Base-by-base conservation (phyloP, 2,888 invertebrate species). In the Melinaea marsaeus region DNA sequence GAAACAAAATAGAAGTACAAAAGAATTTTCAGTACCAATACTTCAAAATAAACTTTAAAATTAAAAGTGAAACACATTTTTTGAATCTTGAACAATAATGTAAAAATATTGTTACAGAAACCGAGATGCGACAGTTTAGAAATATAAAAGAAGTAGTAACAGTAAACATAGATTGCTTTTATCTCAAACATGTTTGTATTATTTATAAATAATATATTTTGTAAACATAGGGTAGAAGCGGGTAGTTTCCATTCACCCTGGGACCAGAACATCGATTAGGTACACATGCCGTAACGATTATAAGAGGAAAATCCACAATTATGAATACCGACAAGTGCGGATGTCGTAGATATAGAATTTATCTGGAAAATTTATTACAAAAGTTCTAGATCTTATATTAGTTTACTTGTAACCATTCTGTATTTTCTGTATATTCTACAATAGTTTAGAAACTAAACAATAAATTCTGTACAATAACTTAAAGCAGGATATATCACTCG, bases 221-320 rank as follows among this genome's bases (percentile, higher is more conserved):
- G 46, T 48, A 48, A 13, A 48, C 22, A 48, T 48, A n/a, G 13
- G 48, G 48, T 48, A 13, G 48, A 88, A 87, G 85, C 75, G 77
- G 75, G 80, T 74, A 76, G 78, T 88, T 87, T 86, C 88, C 86
- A 88, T 88, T 86, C 88, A 76, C 79, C 61, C 42, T 74, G 74
- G 83, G 13, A 48, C 13, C 48, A 73, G 74, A 74, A 71, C 82
- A 83, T 85, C 87, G 86, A 89, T 90, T 88, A 88, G 85, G 72
- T 75, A 74, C 88, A 88, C 77, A 80, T 89, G 88, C 77, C 48
- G 46, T 67, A 76, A 78, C 79, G 81, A 78, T 81, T 84, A 81
- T 77, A 80, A 79, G 74, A 82, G 80, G 81, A n/a, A 48, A 48
- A 13, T 48, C 48, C 13, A 22, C 22, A 48, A 13, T 13, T 48